Base-by-base conservation (phyloP, 2,797 vertebrate species). In the Halcyon chelicuti region DNA sequence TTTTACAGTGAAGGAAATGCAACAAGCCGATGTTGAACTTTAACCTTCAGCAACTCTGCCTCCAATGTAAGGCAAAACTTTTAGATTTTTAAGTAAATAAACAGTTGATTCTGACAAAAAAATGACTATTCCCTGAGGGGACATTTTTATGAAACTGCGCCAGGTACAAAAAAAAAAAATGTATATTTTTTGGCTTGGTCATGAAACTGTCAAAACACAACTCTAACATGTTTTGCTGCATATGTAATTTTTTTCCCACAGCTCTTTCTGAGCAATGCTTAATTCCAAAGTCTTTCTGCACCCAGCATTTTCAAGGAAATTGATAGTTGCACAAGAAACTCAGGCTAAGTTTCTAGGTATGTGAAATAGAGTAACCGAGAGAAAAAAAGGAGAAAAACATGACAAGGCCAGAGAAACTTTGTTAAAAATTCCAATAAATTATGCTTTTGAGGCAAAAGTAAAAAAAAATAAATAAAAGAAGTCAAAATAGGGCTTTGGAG, bases 191-290 rank as follows among this genome's bases (percentile, higher is more conserved):
- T 88, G 89, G 88, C 91, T 94, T 95, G 89, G 82, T 92, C 94
- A 94, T 66, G 92, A 93, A 97, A 94, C 93, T 89, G 92, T 97
- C 94, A 96, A 96, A 96, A 93, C 92, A 93, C 92, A 96, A 68
- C 68, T 91, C 90, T 95, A 83, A 93, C 94, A 94, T 95, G 94
- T 94, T 93, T 97, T 94, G 86, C 93, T 96, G 97, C 96, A 97
- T 97, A 96, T 97, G 97, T 97, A 97, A 98, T 98, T 97, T 98
- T 98, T 98, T 98, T 98, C 98, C 96, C 94, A 97, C 94, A 93
- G 91, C 93, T 95, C 90, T 79, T 90, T 78, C 90, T 0, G 97
- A 98, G 98, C 95, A 96, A 3, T 79, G 89, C 90, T 90, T 92
- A 80, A 91, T 89, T 94, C 87, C 65, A 61, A 88, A 92, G 94